Conservation (phyloP, 2,888 invertebrate genomes). For the Timandra comae region DNA sequence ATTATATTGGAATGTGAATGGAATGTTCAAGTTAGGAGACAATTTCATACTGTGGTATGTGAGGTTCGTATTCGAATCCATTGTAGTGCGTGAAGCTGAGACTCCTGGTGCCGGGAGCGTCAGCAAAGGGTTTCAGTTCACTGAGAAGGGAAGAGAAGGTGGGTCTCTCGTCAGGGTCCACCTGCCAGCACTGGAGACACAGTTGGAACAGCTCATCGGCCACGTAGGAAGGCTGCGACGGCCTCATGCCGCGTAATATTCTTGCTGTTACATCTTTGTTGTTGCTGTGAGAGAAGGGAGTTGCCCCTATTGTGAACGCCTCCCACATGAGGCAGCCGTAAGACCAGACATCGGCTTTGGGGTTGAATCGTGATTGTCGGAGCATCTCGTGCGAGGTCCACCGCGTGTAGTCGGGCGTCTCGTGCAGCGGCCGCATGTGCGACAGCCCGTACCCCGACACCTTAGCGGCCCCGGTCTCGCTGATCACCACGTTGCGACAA, state of each 20-base stretch:
- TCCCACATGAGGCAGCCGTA: constrained; percentile 91
- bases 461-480: constrained; percentile 81
- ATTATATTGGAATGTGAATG: constrained; percentile 10
- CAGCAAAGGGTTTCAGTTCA: constrained; percentile 52
- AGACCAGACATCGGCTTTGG: constrained; percentile 89
- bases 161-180: constrained; percentile 87
- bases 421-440: constrained; percentile 77
- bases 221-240: constrained; percentile 84
- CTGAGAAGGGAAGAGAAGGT: constrained; percentile 79
- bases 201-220: constrained; percentile 88
- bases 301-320: constrained; percentile 85
- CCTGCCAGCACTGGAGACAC: constrained; percentile 89
- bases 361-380: constrained; percentile 80
- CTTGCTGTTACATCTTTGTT: constrained; percentile 82
- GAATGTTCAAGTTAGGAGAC: constrained; percentile 33
- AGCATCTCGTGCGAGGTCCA: constrained; percentile 90
- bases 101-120: constrained; percentile 46
- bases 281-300: constrained; percentile 83
- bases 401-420: constrained; percentile 84
- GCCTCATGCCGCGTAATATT: constrained; percentile 82
- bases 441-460: constrained; percentile 85
- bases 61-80: constrained; percentile 63
- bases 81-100: constrained; percentile 68
- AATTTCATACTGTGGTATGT: constrained; percentile 64
- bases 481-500: constrained; percentile 82